Percentiles rank a stretch among this genome's conserved stretches.
These are phyloP conservation scores for Platichthys stellatus DNA, from an alignment of 2,113 vertebrate species.

Conservation along the genomic window DNA sequence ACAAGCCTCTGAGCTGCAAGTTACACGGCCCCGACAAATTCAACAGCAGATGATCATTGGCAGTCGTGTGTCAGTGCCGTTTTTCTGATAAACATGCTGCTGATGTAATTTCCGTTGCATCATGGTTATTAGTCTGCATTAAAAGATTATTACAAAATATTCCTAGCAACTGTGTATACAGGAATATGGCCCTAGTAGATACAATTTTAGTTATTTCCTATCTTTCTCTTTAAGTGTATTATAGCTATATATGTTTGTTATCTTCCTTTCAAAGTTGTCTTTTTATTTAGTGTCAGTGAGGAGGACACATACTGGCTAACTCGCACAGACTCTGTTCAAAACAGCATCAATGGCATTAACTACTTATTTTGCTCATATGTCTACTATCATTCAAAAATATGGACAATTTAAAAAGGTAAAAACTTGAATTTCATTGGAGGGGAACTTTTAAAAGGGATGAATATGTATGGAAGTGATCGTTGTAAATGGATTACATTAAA, in stretches of 20 bases:
- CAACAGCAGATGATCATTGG: slow-evolving; percentile 21
- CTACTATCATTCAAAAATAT: background rate
- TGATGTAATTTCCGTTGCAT: background rate
- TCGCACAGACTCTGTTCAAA: too few relatives aligned
- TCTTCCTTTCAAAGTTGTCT: too few relatives aligned
- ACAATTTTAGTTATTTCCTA: too few relatives aligned
- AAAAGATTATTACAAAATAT: too few relatives aligned
- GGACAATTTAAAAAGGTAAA: background rate
- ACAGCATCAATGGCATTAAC: too few relatives aligned
- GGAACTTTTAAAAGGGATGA: background rate
- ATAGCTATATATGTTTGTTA: too few relatives aligned
- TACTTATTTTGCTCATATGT: too few relatives aligned
- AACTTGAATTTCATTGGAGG: background rate
- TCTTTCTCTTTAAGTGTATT: too few relatives aligned
- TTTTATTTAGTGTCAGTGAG: too few relatives aligned
- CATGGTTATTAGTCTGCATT: background rate
- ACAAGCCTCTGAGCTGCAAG: slow-evolving; percentile 1
- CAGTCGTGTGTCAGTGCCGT: background rate
- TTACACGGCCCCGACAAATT: slow-evolving; percentile 30
- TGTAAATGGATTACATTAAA: slow-evolving; percentile 11
- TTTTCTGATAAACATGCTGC: slow-evolving; percentile 16
- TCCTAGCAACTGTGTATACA: too few relatives aligned
- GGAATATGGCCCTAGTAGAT: too few relatives aligned
- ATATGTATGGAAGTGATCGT: background rate
- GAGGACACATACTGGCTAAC: too few relatives aligned